Percentiles rank a stretch among this genome's conserved stretches.
phyloP scores from a whole-genome alignment of 2,113 vertebrate genomes.

The Silurus asotus region DNA sequence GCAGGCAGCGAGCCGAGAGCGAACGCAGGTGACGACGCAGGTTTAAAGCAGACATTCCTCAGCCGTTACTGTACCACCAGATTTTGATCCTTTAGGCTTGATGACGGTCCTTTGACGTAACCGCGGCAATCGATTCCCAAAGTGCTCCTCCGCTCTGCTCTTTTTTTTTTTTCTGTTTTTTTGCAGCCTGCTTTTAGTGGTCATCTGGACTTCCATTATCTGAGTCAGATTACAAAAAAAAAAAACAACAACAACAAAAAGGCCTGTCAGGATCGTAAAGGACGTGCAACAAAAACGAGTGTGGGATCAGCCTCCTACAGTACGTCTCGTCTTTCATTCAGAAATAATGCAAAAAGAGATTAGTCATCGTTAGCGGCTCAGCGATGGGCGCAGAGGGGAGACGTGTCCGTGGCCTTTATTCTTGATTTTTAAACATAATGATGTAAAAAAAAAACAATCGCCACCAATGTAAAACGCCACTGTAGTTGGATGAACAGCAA shows the following conservation, averaged over 20 bases:
- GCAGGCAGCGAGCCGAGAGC: neutral
- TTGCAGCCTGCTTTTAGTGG: slow-evolving; percentile 13
- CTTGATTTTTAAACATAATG: neutral
- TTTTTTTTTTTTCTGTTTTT: neutral
- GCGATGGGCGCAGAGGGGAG: neutral
- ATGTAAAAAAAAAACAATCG: neutral
- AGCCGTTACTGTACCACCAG: neutral
- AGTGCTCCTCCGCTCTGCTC: neutral
- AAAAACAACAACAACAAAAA: neutral
- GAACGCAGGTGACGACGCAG: neutral
- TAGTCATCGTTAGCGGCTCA: neutral
- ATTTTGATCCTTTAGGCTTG: slow-evolving; percentile 4
- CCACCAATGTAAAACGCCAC: neutral
- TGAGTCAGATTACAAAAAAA: slow-evolving; percentile 19
- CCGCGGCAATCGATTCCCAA: slow-evolving; percentile 1
- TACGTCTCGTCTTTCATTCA: slow-evolving; percentile 1
- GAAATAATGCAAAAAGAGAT: neutral
- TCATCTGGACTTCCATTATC: slow-evolving; percentile 30
- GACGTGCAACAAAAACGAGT: neutral
- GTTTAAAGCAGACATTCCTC: slow-evolving; percentile 3
- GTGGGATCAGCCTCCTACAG: slow-evolving; percentile 13
- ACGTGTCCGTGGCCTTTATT: neutral
- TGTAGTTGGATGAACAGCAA: no score
- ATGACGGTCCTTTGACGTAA: neutral
- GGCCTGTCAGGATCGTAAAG: neutral